Evolutionary conservation across 2,888 invertebrate species (phyloP).

Genomic region (Lithophane semibrunnea): DNA sequence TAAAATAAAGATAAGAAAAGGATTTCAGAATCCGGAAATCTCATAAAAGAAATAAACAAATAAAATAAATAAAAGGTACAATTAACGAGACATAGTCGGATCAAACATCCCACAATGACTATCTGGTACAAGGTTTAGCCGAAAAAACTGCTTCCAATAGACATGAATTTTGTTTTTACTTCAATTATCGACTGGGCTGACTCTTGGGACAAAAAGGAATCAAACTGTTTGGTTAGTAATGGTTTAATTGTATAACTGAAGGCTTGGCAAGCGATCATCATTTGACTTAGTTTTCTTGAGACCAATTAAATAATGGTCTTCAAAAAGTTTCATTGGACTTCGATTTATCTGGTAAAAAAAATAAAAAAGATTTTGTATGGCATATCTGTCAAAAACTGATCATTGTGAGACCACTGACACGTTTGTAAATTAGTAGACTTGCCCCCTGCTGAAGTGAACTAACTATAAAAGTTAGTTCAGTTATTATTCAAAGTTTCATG

Average conservation of each 20-base stretch:
- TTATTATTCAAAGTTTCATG: too few relatives aligned
- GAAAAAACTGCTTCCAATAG: conserved; percentile 33
- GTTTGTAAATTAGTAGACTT: too few relatives aligned
- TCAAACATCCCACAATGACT: conserved; percentile 12
- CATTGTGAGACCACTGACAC: too few relatives aligned
- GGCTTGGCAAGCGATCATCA: neutral
- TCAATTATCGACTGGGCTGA: conserved; percentile 10
- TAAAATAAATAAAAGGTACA: neutral
- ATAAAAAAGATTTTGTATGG: too few relatives aligned
- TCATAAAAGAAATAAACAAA: neutral
- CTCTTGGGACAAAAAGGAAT: conserved; percentile 8
- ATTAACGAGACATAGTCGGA: conserved; percentile 25
- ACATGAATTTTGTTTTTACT: conserved; percentile 32
- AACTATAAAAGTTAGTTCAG: too few relatives aligned
- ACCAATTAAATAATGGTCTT: too few relatives aligned
- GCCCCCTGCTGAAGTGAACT: too few relatives aligned
- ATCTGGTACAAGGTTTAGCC: conserved; percentile 33
- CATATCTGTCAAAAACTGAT: too few relatives aligned
- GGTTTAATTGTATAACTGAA: neutral
- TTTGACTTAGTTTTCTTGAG: neutral
- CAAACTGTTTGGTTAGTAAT: neutral
- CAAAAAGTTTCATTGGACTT: too few relatives aligned
- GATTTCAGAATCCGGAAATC: neutral
- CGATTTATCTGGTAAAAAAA: too few relatives aligned
- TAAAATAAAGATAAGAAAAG: neutral